Evolutionary conservation across 2,113 vertebrate genomes (phyloP), one percentile per base, ranked within the genome.

Genomic region (Eubucco bourcierii): DNA sequence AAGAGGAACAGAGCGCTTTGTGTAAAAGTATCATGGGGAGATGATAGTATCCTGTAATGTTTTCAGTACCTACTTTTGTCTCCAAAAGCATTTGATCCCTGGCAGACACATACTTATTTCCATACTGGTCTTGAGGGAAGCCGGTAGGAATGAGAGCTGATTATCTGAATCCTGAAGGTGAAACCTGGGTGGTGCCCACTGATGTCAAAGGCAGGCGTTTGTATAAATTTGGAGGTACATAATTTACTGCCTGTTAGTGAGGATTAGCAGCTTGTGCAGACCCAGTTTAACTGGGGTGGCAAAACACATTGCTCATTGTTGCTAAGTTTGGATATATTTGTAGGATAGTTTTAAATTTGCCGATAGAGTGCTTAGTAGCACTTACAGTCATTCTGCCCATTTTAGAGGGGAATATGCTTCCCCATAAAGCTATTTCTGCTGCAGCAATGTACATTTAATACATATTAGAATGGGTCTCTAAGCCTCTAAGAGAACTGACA

Each of bases 21-120:
- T 98, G 98, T 97, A 97, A 96, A 97, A 97, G 97, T 97, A 85
- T 94, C 98, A 95, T 97, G 98, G 97, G 75, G 98, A 97, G 97
- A 98, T 98, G 94, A 98, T 91, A 98, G 98, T 96, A 97, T 97
- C 97, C 97, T 97, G 96, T 96, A 97, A 98, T 97, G 97, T 97
- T 98, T 98, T 95, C 97, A 73, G 97, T 94, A 97, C 97, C 96
- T 97, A 98, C 98, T 98, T 98, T 98, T 97, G 98, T 98, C 98
- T 98, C 97, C 97, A 97, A 97, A 97, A 98, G 97, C 97, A 98
- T 98, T 98, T 98, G 98, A 98, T 98, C 98, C 97, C 97, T 97
- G 97, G 95, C 98, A 98, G 98, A 98, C 98, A 97, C 97, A 94
- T 61, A 97, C 97, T 98, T 98, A 98, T 98, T 98, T 98, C 96